phyloP scores from a whole-genome alignment of 2,888 invertebrate species.

The Drosophila pegasa region DNA sequence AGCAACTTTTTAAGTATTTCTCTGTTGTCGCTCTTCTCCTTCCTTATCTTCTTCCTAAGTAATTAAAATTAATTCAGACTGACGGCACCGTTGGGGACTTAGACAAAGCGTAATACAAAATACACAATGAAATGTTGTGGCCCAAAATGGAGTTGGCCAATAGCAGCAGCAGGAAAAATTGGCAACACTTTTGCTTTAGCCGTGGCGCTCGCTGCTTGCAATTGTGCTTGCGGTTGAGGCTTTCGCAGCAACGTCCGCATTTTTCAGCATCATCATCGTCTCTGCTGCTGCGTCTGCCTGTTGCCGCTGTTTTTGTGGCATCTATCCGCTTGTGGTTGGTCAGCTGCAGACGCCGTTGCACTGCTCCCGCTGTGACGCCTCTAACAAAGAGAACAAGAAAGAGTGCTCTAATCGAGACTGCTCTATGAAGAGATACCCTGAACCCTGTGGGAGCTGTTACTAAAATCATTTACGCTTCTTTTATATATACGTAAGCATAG shows the following conservation, averaged over 20 bases:
- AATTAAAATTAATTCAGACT: conserved; percentile 43
- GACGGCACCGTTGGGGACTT: conserved; percentile 26
- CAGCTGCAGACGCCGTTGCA: conserved; percentile 31
- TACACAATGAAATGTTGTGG: conserved; percentile 75
- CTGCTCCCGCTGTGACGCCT: conserved; percentile 29
- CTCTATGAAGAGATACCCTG: no score
- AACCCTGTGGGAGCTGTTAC: no score
- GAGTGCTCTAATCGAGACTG: no score
- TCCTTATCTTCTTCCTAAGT: background rate
- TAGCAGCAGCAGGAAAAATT: conserved; percentile 43
- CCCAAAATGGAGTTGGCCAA: conserved; percentile 76
- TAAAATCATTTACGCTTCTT: no score
- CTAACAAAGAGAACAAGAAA: conserved; percentile 8
- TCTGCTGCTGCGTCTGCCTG: conserved; percentile 9
- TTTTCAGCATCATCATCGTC: conserved; percentile 43
- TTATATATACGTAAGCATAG: no score
- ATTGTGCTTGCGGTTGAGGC: conserved; percentile 56
- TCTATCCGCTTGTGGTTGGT: conserved; percentile 47
- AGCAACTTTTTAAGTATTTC: conserved; percentile 11
- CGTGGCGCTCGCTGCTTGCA: conserved; percentile 28
- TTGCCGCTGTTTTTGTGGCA: conserved; percentile 25
- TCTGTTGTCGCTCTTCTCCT: conserved; percentile 1
- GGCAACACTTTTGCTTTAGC: conserved; percentile 52
- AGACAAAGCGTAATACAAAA: conserved; percentile 66
- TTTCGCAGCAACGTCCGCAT: conserved; percentile 59